Conservation (phyloP, 1,140 invertebrate genomes). For the Vanessa atalanta region DNA sequence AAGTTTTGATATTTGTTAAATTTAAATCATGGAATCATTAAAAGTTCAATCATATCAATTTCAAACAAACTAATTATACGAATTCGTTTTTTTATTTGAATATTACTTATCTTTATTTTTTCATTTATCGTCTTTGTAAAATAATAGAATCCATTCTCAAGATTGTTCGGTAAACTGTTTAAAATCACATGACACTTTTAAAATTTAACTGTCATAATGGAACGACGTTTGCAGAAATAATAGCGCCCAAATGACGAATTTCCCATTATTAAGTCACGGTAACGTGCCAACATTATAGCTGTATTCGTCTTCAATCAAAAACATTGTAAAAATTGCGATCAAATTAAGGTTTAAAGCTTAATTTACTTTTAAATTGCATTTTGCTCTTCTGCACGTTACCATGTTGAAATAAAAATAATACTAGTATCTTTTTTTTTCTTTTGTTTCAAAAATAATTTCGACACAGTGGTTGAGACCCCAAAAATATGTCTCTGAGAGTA, state of each 20-base stretch:
- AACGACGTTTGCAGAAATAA: constrained; percentile 55
- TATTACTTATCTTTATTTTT: neutral
- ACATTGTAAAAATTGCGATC: constrained; percentile 35
- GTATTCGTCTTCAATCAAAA: constrained; percentile 43
- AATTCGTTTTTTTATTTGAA: neutral
- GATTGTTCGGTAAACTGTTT: neutral
- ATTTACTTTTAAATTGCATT: constrained; percentile 34
- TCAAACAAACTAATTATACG: neutral
- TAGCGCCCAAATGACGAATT: constrained; percentile 52
- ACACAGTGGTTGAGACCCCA: neutral
- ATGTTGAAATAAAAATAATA: neutral
- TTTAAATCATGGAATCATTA: neutral
- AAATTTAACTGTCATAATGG: constrained; percentile 61
- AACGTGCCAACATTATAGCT: constrained; percentile 45
- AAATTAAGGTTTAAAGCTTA: constrained; percentile 35
- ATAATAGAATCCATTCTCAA: neutral
- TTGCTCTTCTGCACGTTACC: constrained; percentile 28
- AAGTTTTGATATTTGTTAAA: neutral
- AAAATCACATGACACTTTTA: constrained; percentile 49
- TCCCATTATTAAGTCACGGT: constrained; percentile 56
- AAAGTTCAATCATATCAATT: neutral
- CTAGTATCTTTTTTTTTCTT: neutral
- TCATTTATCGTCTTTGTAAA: neutral
- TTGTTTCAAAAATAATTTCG: neutral
- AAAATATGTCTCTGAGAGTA: constrained; percentile 27